phyloP scores from a whole-genome alignment of 2,888 invertebrate genomes.

The Branchellion lobata region DNA sequence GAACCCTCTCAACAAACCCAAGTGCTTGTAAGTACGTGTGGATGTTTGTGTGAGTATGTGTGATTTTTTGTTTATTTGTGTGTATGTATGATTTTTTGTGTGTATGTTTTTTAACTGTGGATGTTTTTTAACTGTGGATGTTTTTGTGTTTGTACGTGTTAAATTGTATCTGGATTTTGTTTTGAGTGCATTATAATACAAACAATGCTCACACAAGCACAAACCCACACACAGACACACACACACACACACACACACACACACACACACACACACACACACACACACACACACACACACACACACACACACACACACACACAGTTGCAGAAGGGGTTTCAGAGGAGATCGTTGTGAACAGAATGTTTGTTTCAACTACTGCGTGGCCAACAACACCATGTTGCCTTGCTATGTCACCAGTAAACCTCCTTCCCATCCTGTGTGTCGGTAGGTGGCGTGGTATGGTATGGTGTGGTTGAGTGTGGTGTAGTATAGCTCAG shows the following conservation, averaged over 20 bases:
- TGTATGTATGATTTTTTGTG: not conserved
- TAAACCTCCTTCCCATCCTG: not conserved
- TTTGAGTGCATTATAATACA: too few species aligned
- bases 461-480: too few species aligned
- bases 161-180: too few species aligned
- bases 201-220: too few species aligned
- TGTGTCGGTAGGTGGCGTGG: slow-evolving; percentile 13
- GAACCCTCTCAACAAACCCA: slow-evolving; percentile 64
- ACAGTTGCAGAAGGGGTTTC: slow-evolving; percentile 45
- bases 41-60: not conserved
- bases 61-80: not conserved
- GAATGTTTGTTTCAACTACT: slow-evolving; percentile 44
- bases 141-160: too few species aligned
- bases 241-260: too few species aligned
- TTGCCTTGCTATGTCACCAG: slow-evolving; percentile 19
- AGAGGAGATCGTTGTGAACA: slow-evolving; percentile 43
- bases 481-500: not conserved
- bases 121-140: not conserved
- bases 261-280: too few species aligned
- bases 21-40: slow-evolving; percentile 65
- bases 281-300: too few species aligned
- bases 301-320: not conserved
- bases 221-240: too few species aligned
- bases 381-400: slow-evolving; percentile 24
- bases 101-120: not conserved